Evolutionary conservation across 2,797 vertebrate species (phyloP).

Genomic region (Rhynchonycteris naso): DNA sequence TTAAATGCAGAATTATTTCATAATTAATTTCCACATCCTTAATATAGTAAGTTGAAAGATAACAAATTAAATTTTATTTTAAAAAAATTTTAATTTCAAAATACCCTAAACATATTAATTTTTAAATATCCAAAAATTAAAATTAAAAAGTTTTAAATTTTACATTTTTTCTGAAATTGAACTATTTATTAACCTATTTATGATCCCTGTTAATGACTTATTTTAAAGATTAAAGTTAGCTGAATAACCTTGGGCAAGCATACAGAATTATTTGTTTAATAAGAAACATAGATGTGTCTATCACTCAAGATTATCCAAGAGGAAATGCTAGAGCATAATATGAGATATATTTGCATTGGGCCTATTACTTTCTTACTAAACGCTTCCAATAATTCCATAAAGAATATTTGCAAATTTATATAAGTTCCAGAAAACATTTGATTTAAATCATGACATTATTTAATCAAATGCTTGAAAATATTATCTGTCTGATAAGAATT

Average conservation of each 20-base stretch:
- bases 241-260: not conserved
- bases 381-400: not conserved
- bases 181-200: not conserved
- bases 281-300: not conserved
- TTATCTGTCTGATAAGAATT: not conserved
- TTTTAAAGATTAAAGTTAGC: constrained; percentile 1
- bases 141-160: not conserved
- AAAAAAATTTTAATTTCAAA: not conserved
- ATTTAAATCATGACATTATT: not conserved
- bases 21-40: not conserved
- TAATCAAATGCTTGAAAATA: not conserved
- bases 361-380: not conserved
- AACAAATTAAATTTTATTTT: not conserved
- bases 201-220: not conserved
- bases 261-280: constrained; percentile 2
- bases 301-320: not conserved
- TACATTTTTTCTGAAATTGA: not conserved
- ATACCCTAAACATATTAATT: not conserved
- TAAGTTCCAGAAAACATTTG: not conserved
- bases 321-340: not conserved
- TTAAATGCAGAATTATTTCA: not conserved
- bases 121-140: not conserved
- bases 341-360: not conserved
- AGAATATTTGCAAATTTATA: constrained; percentile 15
- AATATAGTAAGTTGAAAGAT: not conserved